Evolutionary conservation across 2,888 invertebrate species (phyloP).

Genomic region (Apamea sordens): DNA sequence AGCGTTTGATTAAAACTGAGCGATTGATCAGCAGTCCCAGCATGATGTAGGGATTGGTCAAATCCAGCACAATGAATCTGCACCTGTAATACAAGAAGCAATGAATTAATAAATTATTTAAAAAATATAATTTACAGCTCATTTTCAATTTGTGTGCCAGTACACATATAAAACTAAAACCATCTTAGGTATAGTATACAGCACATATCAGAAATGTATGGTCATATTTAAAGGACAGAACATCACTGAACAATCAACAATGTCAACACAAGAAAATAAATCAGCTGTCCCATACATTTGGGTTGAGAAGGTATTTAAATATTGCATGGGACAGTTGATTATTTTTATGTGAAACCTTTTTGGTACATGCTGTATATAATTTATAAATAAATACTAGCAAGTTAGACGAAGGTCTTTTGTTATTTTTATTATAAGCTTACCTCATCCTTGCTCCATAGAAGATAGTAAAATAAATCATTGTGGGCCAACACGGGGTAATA

Average conservation of each 20-base stretch:
- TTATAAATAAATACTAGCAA: too few species aligned
- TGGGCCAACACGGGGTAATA: conserved; percentile 77
- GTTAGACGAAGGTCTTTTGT: too few species aligned
- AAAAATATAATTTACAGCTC: neutral
- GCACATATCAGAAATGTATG: too few species aligned
- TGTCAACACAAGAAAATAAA: too few species aligned
- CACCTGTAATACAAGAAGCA: conserved; percentile 51
- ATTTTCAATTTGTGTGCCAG: neutral
- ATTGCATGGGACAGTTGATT: too few species aligned
- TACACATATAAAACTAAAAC: neutral
- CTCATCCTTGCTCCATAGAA: conserved; percentile 76
- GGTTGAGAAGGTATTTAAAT: too few species aligned
- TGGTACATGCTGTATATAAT: too few species aligned
- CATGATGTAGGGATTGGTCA: conserved; percentile 46
- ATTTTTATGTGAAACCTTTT: too few species aligned
- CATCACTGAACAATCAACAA: too few species aligned
- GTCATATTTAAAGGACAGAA: too few species aligned
- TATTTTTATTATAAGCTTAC: conserved; percentile 68
- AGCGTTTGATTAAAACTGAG: conserved; percentile 64
- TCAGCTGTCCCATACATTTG: too few species aligned
- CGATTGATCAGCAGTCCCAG: conserved; percentile 54
- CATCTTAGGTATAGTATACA: neutral
- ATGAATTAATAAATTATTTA: neutral
- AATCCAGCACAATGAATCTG: conserved; percentile 64
- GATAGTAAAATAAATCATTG: conserved; percentile 80